These are phyloP conservation scores for Helicorthomorpha holstii DNA, from an alignment of 1,140 invertebrate genomes.

Conservation along the genomic window DNA sequence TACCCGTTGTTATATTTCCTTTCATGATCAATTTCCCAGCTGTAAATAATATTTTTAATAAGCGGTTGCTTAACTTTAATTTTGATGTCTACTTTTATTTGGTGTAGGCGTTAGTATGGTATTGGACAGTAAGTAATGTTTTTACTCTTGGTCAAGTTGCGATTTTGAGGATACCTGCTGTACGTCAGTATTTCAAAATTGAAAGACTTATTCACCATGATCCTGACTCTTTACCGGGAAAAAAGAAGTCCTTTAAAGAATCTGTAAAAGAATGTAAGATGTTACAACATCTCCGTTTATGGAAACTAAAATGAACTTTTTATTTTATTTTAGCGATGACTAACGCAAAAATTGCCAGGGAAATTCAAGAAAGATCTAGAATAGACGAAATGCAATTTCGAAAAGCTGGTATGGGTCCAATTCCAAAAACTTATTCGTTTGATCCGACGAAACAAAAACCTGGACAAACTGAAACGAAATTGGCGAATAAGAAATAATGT, in stretches of 20 bases:
- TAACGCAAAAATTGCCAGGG: constrained; percentile 61
- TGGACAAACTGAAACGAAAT: too few species aligned
- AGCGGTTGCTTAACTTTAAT: background rate
- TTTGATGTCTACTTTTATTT: background rate
- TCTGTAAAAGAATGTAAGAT: constrained; percentile 66
- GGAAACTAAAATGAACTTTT: too few species aligned
- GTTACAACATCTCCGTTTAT: constrained; percentile 2
- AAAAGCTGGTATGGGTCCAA: constrained; percentile 60
- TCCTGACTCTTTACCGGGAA: constrained; percentile 35
- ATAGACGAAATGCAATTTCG: constrained; percentile 61
- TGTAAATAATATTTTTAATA: constrained; percentile 30
- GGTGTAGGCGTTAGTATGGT: constrained; percentile 61
- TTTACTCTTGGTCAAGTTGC: constrained; percentile 68
- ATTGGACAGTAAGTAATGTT: constrained; percentile 81
- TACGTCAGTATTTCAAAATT: constrained; percentile 63
- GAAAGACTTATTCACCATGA: constrained; percentile 39
- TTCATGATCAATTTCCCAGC: constrained; percentile 77
- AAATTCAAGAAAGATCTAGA: constrained; percentile 53
- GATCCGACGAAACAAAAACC: constrained; percentile 46
- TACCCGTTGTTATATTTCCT: constrained; percentile 68
- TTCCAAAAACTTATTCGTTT: constrained; percentile 69
- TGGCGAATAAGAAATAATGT: too few species aligned
- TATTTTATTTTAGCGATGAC: constrained; percentile 44
- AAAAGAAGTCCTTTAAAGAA: constrained; percentile 56
- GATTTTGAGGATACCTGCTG: constrained; percentile 51